Conservation (phyloP, 1,140 invertebrate species). For the Apis florea region DNA sequence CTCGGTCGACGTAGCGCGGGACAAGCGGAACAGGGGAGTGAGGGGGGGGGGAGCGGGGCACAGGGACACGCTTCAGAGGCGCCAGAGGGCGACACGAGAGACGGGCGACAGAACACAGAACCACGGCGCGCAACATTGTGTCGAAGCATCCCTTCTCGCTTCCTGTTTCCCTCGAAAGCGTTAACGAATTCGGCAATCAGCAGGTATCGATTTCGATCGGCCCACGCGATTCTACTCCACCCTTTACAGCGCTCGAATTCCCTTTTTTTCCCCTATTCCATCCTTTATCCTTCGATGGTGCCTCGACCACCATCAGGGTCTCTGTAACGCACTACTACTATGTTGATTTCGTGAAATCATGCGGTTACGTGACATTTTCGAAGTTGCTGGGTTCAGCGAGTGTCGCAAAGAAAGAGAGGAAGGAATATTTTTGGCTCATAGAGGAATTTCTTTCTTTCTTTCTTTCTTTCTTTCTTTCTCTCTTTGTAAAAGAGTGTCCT, state of each 20-base stretch:
- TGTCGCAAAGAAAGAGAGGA: too few species aligned
- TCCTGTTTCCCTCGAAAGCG: slow-evolving; percentile 58
- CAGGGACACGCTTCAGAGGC: not conserved
- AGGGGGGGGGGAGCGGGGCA: not conserved
- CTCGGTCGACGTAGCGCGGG: slow-evolving; percentile 23
- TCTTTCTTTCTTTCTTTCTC: too few species aligned
- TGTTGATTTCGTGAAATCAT: not conserved
- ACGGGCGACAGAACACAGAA: slow-evolving; percentile 28
- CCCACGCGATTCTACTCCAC: slow-evolving; percentile 44
- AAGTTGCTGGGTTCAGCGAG: not conserved
- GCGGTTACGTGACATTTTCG: not conserved
- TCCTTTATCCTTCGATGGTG: too few species aligned
- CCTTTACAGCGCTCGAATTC: slow-evolving; percentile 44
- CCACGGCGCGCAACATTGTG: slow-evolving; percentile 46
- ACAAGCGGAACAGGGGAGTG: not conserved
- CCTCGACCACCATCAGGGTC: too few species aligned
- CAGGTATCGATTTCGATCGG: slow-evolving; percentile 69
- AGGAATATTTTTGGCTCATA: too few species aligned
- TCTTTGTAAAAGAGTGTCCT: not conserved
- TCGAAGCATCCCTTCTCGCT: slow-evolving; percentile 43
- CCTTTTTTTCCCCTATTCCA: not conserved
- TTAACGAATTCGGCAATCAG: slow-evolving; percentile 75
- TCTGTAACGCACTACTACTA: not conserved
- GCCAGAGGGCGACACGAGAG: slow-evolving; percentile 11
- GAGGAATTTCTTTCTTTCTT: too few species aligned